Evolutionary conservation across 2,888 invertebrate species (phyloP).

Genomic region (Agonum fuliginosum): DNA sequence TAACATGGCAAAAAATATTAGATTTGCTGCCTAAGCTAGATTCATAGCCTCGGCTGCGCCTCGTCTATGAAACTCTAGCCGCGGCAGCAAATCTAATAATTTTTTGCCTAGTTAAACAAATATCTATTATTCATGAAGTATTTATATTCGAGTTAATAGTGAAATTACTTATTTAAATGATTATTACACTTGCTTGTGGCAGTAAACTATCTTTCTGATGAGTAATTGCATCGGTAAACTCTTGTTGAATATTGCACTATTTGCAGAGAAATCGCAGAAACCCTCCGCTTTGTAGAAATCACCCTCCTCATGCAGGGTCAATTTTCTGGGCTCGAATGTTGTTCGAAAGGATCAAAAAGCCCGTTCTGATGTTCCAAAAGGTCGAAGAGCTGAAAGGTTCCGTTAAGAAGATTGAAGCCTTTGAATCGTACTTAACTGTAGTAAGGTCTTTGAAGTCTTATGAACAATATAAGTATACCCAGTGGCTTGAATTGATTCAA

Average conservation of each 20-base stretch:
- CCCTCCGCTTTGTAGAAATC: slow-evolving; percentile 84
- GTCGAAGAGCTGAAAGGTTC: slow-evolving; percentile 84
- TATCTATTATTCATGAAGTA: too few species aligned
- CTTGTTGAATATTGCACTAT: slow-evolving; percentile 45
- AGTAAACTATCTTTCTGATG: too few species aligned
- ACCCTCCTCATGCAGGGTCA: slow-evolving; percentile 87
- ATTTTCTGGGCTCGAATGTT: slow-evolving; percentile 91
- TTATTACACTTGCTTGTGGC: too few species aligned
- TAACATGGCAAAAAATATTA: too few species aligned
- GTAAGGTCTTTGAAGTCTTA: slow-evolving; percentile 85
- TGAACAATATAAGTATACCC: slow-evolving; percentile 82
- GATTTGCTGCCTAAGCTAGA: too few species aligned
- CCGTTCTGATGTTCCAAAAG: slow-evolving; percentile 86
- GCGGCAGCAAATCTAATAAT: too few species aligned
- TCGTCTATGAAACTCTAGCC: too few species aligned
- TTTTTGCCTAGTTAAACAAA: too few species aligned
- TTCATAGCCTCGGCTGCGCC: too few species aligned
- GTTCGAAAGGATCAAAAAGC: slow-evolving; percentile 85
- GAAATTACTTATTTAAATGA: too few species aligned
- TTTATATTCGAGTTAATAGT: too few species aligned
- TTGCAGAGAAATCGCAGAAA: slow-evolving; percentile 77
- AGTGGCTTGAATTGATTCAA: slow-evolving; percentile 82
- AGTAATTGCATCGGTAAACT: too few species aligned
- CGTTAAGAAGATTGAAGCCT: slow-evolving; percentile 84
- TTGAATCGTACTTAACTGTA: slow-evolving; percentile 85